Evolutionary conservation across 2,888 invertebrate genomes (phyloP).

Genomic region (Liposcelis brunnea): DNA sequence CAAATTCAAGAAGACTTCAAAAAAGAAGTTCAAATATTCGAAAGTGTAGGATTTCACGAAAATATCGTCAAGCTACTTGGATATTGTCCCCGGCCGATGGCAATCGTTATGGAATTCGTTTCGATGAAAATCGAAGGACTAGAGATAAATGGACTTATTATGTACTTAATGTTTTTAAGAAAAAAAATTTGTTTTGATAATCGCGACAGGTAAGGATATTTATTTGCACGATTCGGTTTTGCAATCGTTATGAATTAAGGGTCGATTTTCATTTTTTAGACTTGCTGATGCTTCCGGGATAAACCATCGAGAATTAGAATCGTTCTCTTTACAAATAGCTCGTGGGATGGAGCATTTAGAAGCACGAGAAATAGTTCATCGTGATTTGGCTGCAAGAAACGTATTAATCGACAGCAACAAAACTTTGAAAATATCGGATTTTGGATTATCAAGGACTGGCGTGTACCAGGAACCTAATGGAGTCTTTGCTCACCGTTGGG

Average conservation of each 20-base stretch:
- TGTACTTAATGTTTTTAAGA: neutral
- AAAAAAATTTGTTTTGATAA: neutral
- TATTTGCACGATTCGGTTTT: neutral
- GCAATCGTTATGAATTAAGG: too few relatives aligned
- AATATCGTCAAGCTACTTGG: conserved; percentile 59
- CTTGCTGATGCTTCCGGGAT: conserved; percentile 23
- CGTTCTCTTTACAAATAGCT: conserved; percentile 64
- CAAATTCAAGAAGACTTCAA: conserved; percentile 38
- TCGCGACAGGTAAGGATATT: neutral
- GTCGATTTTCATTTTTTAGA: neutral
- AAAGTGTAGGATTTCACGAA: conserved; percentile 54
- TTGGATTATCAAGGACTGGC: conserved; percentile 69
- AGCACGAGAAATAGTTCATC: conserved; percentile 54
- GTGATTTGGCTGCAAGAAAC: conserved; percentile 77
- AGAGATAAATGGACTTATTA: conserved; percentile 49
- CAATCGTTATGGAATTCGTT: conserved; percentile 62
- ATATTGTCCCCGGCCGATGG: conserved; percentile 57
- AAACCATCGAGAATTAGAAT: conserved; percentile 39
- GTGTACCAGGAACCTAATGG: conserved; percentile 46
- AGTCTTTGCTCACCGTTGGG: conserved; percentile 59
- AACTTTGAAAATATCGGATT: conserved; percentile 74
- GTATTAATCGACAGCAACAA: conserved; percentile 59
- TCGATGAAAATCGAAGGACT: too few relatives aligned
- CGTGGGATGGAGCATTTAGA: conserved; percentile 64
- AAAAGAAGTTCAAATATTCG: conserved; percentile 60